Evolutionary conservation across 2,113 vertebrate genomes (phyloP).

Genomic region (Aleadryas rufinucha): DNA sequence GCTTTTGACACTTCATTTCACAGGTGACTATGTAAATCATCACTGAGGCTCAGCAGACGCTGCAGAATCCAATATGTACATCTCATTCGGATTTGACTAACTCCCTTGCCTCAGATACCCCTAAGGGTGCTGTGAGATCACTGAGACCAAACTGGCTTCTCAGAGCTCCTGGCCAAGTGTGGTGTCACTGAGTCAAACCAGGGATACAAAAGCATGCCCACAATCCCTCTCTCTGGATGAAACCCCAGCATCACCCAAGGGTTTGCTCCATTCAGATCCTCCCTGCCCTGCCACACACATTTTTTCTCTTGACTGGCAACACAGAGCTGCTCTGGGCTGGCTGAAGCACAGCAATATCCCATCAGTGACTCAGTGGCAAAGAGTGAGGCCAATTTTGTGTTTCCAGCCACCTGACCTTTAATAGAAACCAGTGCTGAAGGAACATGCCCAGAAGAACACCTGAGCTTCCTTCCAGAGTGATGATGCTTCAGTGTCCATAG

Average conservation of each 20-base stretch:
- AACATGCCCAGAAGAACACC: not conserved
- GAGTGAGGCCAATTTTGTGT: not conserved
- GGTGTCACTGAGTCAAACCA: not conserved
- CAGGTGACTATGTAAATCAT: not conserved
- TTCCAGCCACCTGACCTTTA: not conserved
- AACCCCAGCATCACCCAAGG: not conserved
- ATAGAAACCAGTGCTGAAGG: not conserved
- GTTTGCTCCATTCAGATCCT: not conserved
- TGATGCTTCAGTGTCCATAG: not conserved
- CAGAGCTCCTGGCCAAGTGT: not conserved
- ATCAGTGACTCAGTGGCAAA: not conserved
- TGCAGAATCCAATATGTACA: not conserved
- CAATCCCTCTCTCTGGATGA: rapidly evolving
- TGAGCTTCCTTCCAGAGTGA: not conserved
- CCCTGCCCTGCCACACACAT: not conserved
- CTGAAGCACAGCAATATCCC: not conserved
- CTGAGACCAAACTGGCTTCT: not conserved
- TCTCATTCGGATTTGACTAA: not conserved
- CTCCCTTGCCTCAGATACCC: not conserved
- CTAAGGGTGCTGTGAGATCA: not conserved
- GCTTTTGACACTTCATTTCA: not conserved
- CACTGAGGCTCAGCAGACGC: not conserved
- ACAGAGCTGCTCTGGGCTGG: not conserved
- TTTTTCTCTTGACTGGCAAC: not conserved
- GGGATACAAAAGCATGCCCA: not conserved